Evolutionary conservation across 1,140 invertebrate species (phyloP), one percentile per base, ranked within the genome.

Genomic region (Macrostomum lignano): DNA sequence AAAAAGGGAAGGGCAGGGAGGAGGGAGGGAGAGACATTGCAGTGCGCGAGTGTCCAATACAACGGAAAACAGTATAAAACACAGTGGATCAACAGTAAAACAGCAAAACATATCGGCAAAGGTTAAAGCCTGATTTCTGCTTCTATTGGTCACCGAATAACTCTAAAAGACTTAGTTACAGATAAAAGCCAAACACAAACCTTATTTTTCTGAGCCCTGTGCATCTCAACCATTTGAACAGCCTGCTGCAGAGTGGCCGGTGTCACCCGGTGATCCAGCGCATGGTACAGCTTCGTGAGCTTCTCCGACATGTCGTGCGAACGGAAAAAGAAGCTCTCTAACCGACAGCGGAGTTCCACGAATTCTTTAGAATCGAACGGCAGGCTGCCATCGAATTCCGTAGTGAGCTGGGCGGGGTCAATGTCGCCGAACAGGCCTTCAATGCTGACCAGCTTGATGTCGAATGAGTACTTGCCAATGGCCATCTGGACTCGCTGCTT

Each of bases 401-500:
- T 58, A 0, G 82, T 88, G 33, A 96, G 59, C 57, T 94, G 82
- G 44, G 70, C 67, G 17, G 72, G 66, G 51, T 94, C 82, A 48
- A 91, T 73, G 33, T 74, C 71, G 61, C 86, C 86, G 32, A 70
- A 65, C 37, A 96, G 63, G 36, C 73, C 74, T 60, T 94, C 84
- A 48, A 88, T 66, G 51, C 77, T 81, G 52, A 93, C 79, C 61
- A 88, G 74, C 48, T 72, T 76, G 46, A 81, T 84, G 67, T 93
- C 84, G 67, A 93, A 93, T 61, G 84, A 88, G 63, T 91, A 93
- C 65, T 94, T 94, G 52, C 84, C 74, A 61, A 75, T 81, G 44
- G 74, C 79, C 46, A 93, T 66, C 33, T 76, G 82, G 43, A 82
- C 88, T 46, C 82, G 70, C 60, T 93, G 82, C 60, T 93, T 93